These are phyloP conservation scores for Euglossa dilemma DNA, from an alignment of 1,140 invertebrate species.

Conservation along the genomic window DNA sequence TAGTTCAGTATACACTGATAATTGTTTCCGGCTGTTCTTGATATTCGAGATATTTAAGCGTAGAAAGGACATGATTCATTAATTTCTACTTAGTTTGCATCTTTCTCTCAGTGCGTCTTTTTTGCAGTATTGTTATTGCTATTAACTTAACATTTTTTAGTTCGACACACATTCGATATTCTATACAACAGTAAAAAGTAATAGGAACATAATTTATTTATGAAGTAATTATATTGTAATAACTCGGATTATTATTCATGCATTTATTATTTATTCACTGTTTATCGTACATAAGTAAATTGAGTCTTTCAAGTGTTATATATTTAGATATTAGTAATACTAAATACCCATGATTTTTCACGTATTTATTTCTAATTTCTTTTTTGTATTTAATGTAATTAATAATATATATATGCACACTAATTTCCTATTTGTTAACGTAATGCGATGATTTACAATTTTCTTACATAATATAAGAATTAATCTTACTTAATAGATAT, in stretches of 20 bases:
- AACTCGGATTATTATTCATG: neutral
- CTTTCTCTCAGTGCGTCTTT: neutral
- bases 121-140: neutral
- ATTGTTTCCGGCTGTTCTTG: constrained; percentile 27
- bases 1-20: constrained; percentile 2
- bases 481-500: too few relatives aligned
- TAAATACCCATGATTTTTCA: neutral
- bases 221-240: too few relatives aligned
- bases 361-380: too few relatives aligned
- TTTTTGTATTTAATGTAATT: too few relatives aligned
- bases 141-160: neutral
- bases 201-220: too few relatives aligned
- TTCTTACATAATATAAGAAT: neutral
- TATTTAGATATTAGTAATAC: neutral
- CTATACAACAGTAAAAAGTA: neutral
- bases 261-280: neutral
- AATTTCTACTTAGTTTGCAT: neutral
- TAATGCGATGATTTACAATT: neutral
- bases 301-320: neutral
- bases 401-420: neutral
- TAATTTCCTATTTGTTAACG: neutral
- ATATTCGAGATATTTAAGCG: constrained; percentile 11
- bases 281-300: neutral
- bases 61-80: constrained; percentile 22
- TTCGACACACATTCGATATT: neutral